A percentile compares a stretch with the other conserved stretches of the same genome.
phyloP scores from a whole-genome alignment of 2,888 invertebrate genomes.

The Augiades crinisus region DNA sequence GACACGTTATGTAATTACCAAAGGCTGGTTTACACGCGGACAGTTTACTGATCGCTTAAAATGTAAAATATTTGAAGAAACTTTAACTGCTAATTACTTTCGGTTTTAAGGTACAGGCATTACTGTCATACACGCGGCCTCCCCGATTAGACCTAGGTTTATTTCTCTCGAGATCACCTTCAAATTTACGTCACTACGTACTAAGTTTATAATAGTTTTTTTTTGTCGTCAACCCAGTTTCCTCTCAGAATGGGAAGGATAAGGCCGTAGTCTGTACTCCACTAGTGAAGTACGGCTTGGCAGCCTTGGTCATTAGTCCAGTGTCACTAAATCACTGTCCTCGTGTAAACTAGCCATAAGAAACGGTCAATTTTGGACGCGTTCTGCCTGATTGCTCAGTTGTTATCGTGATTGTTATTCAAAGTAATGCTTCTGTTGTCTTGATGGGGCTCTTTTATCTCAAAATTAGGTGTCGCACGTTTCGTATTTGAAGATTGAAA shows the following conservation, averaged over 20 bases:
- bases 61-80: background rate
- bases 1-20: constrained; percentile 35
- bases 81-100: background rate
- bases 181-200: no score
- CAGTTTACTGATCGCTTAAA: background rate
- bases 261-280: no score
- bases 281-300: no score
- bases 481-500: background rate
- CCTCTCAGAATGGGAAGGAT: no score
- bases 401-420: constrained; percentile 30
- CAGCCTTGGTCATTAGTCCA: no score
- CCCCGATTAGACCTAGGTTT: no score
- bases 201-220: no score
- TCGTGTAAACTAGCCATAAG: constrained; percentile 6
- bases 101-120: no score
- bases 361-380: constrained; percentile 32
- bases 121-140: no score
- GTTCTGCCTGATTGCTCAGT: constrained; percentile 35
- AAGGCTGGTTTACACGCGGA: constrained; percentile 1
- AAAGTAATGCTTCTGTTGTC: constrained; percentile 14
- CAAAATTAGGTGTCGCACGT: constrained; percentile 5
- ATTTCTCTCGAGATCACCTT: no score
- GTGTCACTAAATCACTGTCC: background rate
- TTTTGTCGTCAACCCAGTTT: no score
- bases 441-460: background rate